Evolutionary conservation across 2,797 vertebrate genomes (phyloP).

Genomic region (Gymnoscopelus microlampas): DNA sequence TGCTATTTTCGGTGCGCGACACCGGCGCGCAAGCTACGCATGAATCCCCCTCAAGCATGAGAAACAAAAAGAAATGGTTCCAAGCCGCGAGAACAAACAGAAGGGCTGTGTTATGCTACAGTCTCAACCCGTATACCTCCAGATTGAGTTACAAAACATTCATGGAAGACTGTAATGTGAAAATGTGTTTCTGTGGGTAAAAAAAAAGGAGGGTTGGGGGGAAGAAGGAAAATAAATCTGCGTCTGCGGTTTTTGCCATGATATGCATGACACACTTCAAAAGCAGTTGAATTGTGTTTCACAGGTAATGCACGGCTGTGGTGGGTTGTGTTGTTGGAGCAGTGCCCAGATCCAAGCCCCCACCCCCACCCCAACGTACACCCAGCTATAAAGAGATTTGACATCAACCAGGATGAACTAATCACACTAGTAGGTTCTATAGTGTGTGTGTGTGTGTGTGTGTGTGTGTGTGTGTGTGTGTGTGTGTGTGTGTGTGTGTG

Average conservation of each 20-base stretch:
- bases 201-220: no score
- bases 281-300: conserved; percentile 39
- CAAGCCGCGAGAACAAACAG: conserved; percentile 50
- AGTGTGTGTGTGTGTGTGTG: neutral
- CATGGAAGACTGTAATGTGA: conserved; percentile 19
- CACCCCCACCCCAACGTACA: neutral
- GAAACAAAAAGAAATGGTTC: conserved; percentile 32
- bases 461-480: neutral
- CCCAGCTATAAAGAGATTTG: neutral
- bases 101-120: conserved; percentile 51
- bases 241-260: neutral
- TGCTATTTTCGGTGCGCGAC: no score
- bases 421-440: neutral
- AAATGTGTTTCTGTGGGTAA: conserved; percentile 30
- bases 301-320: conserved; percentile 41
- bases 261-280: conserved; percentile 45
- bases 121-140: conserved; percentile 50
- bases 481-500: no score
- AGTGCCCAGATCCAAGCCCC: conserved; percentile 20
- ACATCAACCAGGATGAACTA: conserved; percentile 14
- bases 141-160: conserved; percentile 51
- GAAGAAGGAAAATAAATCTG: neutral
- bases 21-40: neutral
- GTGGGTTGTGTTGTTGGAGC: conserved; percentile 17
- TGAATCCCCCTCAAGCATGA: conserved; percentile 7